Evolutionary conservation across 1,140 invertebrate species (phyloP).

Genomic region (Pachypeltis micranthus): DNA sequence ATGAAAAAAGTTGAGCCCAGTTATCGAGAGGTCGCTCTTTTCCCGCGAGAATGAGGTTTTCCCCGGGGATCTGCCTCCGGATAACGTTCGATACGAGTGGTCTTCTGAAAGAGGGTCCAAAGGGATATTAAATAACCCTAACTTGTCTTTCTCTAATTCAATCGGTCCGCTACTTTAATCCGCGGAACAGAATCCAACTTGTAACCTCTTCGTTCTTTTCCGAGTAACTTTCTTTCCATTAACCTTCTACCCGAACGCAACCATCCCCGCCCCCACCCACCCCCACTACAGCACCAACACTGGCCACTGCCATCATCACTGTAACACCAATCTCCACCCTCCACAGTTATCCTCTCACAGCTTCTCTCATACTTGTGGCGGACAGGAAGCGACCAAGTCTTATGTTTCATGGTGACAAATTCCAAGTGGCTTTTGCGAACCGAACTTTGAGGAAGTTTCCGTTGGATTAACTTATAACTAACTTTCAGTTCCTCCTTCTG

Average conservation of each 20-base stretch:
- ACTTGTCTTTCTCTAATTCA: slow-evolving; percentile 5
- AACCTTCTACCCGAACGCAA: neutral
- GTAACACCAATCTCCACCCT: too few species aligned
- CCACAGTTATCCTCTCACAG: too few species aligned
- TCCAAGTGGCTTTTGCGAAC: neutral
- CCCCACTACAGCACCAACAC: too few species aligned
- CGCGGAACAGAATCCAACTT: neutral
- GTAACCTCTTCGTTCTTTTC: neutral
- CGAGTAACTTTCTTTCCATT: slow-evolving; percentile 7
- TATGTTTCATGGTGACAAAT: slow-evolving; percentile 7
- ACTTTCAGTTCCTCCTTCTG: neutral
- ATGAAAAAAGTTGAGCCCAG: too few species aligned
- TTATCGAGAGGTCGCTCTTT: too few species aligned
- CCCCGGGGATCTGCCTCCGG: too few species aligned
- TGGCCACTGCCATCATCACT: too few species aligned
- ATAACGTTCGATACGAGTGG: neutral
- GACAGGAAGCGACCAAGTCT: slow-evolving; percentile 2
- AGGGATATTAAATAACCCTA: neutral
- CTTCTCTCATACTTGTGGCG: too few species aligned
- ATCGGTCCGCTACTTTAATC: slow-evolving; percentile 1
- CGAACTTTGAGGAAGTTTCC: neutral
- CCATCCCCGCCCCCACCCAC: too few species aligned
- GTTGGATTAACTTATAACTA: slow-evolving; percentile 1
- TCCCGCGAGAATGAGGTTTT: too few species aligned
- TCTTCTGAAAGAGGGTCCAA: neutral